Evolutionary conservation across 2,888 invertebrate genomes (phyloP), one percentile per base, ranked within the genome.

Genomic region (Phalangium opilio): DNA sequence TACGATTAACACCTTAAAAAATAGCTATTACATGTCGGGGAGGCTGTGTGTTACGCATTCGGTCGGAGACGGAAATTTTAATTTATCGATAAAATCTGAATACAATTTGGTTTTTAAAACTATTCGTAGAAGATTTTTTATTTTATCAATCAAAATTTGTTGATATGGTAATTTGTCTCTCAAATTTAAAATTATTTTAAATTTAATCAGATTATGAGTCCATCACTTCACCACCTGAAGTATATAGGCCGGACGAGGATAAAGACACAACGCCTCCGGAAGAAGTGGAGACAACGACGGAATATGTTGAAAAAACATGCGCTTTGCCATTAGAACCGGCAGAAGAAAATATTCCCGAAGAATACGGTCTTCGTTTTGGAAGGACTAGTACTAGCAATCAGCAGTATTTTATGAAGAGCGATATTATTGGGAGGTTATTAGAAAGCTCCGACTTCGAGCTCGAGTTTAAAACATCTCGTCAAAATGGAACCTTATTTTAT

Each of bases 401-500:
- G 39, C 51, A 55, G 32, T 20, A 21, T 3, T 45, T 48, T 4
- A 50, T 53, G 17, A 49, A 50, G 41, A 45, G 32, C 14, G 27
- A 27, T 7, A 27, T 27, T 27, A 49, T 52, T 39, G 43, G 32
- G 11, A 48, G 43, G 15, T 44, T 56, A 8, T 20, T 48, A 2
- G 51, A 55, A 34, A 51, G 54, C 8, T 52, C 52, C 44, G 48
- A 45, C 5, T 56, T 55, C 36, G 44, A 49, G 10, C 33, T 57
- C 1, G 51, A 55, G 18, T 57, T 57, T 46, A 48, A 48, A 11
- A 52, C 56, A 0, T 33, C 42, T 3, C 4, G 41, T n/a, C 21
- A 15, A 8, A 41, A 35, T 47, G 90, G 91, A 1, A 70, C 90
- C 5, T 73, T 93, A 14, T 83, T 93, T 70, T 93, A 87, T 66